phyloP scores from a whole-genome alignment of 64 coral and sea anemone species.

The Dendronephthya gigantea region DNA sequence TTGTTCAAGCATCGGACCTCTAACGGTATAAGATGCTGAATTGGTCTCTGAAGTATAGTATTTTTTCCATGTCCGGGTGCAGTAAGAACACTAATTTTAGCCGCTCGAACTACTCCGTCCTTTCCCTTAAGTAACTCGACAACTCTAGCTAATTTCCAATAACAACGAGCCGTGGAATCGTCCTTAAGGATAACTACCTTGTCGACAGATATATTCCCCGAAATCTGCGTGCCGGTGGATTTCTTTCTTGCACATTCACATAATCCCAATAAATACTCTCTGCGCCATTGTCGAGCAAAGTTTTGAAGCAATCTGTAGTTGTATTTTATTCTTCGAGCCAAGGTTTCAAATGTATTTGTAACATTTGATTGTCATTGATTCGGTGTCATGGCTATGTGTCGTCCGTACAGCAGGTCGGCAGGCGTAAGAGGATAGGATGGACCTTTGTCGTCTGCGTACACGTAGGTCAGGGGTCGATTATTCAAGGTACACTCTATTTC shows the following conservation, averaged over 20 bases:
- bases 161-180: background rate
- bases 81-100: background rate
- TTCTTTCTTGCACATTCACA: background rate
- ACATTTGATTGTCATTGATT: background rate
- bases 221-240: background rate
- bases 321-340: background rate
- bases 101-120: background rate
- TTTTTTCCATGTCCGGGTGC: background rate
- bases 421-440: background rate
- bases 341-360: background rate
- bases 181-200: background rate
- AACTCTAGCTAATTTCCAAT: background rate
- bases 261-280: background rate
- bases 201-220: background rate
- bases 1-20: background rate
- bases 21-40: background rate
- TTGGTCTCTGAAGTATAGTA: background rate
- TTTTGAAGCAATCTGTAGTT: constrained; percentile 13
- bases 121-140: background rate
- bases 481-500: background rate
- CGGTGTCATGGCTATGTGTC: background rate
- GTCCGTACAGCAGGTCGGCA: background rate
- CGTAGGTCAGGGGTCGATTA: background rate
- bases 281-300: constrained; percentile 7
- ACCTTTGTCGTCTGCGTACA: background rate